Base-by-base conservation (phyloP, 2,113 vertebrate genomes). In the Toxostoma redivivum region DNA sequence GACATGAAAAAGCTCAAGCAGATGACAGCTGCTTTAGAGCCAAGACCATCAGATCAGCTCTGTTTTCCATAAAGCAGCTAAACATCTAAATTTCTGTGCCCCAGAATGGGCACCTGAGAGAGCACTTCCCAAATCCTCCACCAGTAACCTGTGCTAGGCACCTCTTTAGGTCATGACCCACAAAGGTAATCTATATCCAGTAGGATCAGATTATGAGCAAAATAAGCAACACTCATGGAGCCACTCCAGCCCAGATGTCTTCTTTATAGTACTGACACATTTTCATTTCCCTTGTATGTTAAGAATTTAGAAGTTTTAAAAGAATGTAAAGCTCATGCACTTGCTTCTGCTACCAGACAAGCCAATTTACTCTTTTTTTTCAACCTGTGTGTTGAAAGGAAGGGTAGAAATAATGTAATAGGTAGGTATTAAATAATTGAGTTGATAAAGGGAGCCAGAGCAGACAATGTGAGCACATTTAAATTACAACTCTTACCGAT, bases 1-100 rank as follows among this genome's bases (percentile, higher is more conserved):
- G 61, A 88, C 15, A 64, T 0, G 5, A 51, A 45, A 83, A 85
- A 88, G 45, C 67, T 72, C 13, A 35, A 8, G 27, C 28, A 77
- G 67, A 27, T 47, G 62, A 90, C 66, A 90, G 88, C 31, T 69
- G 54, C 45, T 88, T 81, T 31, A 77, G 25, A 82, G 70, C 28
- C 37, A 53, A 85, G 37, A 50, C n/a, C 4, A 4, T 57, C 54
- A 80, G 19, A 76, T 53, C 62, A 79, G 50, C 58, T 28, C n/a
- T 53, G 7, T 48, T 90, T 65, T 56, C 53, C 71, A 64, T 30
- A 76, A 57, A 72, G 70, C 44, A 85, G 48, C 17, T 73, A 82
- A 30, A 57, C 28, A 70, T 35, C 37, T 61, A 30, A 8, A 86
- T 81, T 66, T 69, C 80, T 67, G 24, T 45, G 47, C 27, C 19